Base-by-base conservation (phyloP, 2,797 vertebrate genomes). In the Peromyscus eremicus region DNA sequence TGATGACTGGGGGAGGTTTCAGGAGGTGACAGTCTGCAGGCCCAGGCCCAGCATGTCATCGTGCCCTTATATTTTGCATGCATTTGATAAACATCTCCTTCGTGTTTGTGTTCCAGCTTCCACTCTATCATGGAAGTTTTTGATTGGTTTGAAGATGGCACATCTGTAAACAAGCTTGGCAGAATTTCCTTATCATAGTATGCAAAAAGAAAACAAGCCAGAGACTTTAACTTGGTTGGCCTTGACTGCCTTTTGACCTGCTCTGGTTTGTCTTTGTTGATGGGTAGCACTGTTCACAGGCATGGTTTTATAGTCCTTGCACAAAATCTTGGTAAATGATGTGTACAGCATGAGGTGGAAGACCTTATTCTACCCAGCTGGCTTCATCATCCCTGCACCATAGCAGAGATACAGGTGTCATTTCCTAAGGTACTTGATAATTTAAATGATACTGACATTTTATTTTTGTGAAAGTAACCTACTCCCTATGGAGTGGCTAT, bases 161-260 rank as follows among this genome's bases (percentile, higher is more conserved):
- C 66, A 68, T 91, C 89, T 73, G 29, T 80, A 57, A 71, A 83
- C 64, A 97, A 64, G 86, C 83, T 77, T 21, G 80, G 29, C 43
- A 85, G 21, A 83, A 76, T 86, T 94, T 91, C 27, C 49, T 73
- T 91, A 83, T 76, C 14, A 27, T 52, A 77, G 68, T 94, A 76
- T 86, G 29, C 49, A 92, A 75, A 89, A 94, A 86, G 91, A 94
- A 86, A 96, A 91, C 73, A 97, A 98, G 85, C 79, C 92, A 89
- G 85, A 52, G 79, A 62, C 80, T 96, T 95, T 97, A 77, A 96
- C 96, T 90, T 93, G 76, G 43, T 83, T 95, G 92, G 95, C 95
- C 40, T 95, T 94, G 86, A 94, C 70, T 97, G 91, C 79, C 92
- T 94, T 97, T 92, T 97, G 96, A 94, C 75, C 86, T 94, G 68